phyloP scores from a whole-genome alignment of 2,113 vertebrate species.

The Cyprinodon variegatus region DNA sequence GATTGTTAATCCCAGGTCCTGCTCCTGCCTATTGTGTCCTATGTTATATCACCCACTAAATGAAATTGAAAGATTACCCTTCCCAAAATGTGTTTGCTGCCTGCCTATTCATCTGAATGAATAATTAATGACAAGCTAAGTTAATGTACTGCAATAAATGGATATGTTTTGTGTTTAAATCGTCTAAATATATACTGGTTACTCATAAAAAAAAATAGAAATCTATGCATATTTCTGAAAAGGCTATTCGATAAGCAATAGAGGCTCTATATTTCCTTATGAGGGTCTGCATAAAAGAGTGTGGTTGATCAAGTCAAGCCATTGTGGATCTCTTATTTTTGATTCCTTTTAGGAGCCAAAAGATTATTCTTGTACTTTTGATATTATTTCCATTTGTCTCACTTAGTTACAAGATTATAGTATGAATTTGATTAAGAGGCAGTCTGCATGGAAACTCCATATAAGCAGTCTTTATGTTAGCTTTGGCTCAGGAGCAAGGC shows the following conservation, averaged over 20 bases:
- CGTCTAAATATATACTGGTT: not conserved
- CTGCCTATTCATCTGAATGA: no score
- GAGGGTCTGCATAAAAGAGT: no score
- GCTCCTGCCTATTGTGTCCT: no score
- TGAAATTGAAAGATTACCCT: no score
- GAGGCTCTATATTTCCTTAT: not conserved
- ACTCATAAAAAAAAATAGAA: not conserved
- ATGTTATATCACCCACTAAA: no score
- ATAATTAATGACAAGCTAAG: not conserved
- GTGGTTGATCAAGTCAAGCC: not conserved
- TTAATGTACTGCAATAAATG: no score
- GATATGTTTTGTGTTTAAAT: no score
- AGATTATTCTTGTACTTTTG: not conserved
- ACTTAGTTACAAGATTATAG: not conserved
- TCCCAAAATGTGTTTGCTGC: no score
- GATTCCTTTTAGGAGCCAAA: constrained; percentile 3
- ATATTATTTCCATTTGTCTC: not conserved
- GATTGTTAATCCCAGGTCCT: no score
- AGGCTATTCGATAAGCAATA: not conserved
- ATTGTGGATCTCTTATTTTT: not conserved
- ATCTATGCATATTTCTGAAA: not conserved
- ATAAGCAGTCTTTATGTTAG: not conserved
- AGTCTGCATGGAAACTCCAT: not conserved
- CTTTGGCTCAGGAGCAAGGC: no score
- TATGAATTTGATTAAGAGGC: not conserved